Evolutionary conservation across 1,140 invertebrate species (phyloP).

Genomic region (Aethina tumida): DNA sequence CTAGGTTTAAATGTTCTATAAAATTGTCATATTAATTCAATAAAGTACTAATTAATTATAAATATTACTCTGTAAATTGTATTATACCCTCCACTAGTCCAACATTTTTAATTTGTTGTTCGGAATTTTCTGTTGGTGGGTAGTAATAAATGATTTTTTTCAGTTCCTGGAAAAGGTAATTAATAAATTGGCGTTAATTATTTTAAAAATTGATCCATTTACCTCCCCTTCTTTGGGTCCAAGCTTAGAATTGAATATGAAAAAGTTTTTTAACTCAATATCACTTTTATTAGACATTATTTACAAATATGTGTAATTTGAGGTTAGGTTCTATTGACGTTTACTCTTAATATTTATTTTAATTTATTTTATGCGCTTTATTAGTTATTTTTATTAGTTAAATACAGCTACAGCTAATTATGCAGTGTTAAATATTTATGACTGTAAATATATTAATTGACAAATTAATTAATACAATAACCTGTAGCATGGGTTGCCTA

Average conservation of each 20-base stretch:
- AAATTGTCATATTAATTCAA: constrained; percentile 14
- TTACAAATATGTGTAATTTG: too few species aligned
- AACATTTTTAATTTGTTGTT: constrained; percentile 80
- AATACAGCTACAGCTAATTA: too few species aligned
- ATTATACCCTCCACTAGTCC: constrained; percentile 87
- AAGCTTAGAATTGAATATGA: constrained; percentile 12
- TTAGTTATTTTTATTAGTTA: too few species aligned
- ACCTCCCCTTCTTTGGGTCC: constrained; percentile 13
- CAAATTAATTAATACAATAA: too few species aligned
- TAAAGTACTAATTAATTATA: constrained; percentile 14
- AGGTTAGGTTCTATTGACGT: too few species aligned
- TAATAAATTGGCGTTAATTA: constrained; percentile 8
- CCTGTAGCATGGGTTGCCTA: too few species aligned
- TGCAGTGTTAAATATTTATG: too few species aligned
- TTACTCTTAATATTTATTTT: too few species aligned
- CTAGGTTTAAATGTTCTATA: constrained; percentile 75
- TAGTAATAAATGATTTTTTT: constrained; percentile 84
- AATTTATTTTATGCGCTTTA: too few species aligned
- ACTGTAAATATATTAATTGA: too few species aligned
- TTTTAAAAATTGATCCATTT: constrained; percentile 1
- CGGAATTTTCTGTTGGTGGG: constrained; percentile 63
- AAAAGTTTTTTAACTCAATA: constrained; percentile 11
- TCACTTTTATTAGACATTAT: too few species aligned
- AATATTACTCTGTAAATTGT: constrained; percentile 78
- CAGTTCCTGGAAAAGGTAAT: constrained; percentile 60